Base-by-base conservation (phyloP, 1,140 invertebrate genomes). In the Ceratina australensis region DNA sequence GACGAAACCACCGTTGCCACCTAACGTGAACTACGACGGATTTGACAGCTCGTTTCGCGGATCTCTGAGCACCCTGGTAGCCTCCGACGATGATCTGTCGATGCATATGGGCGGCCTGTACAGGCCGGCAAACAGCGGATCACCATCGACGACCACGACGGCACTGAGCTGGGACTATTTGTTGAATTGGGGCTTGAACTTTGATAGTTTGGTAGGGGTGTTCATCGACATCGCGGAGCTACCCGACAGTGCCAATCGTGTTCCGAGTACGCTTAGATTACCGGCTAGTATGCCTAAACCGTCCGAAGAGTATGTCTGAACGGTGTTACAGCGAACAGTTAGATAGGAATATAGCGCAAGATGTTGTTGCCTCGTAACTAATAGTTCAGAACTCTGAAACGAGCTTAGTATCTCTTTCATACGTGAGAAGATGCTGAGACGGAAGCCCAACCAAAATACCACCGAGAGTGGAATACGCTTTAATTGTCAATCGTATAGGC, bases 191-290 rank as follows among this genome's bases (percentile, higher is more conserved):
- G 97, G 97, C 12, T 97, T 97, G 10, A 98, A 98, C 92, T 98
- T 98, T 90, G 97, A 98, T 90, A 98, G 96, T 89, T 94, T 99
- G 86, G 97, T 98, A 63, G 97, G 97, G 1, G 98, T 99, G 54
- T 99, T 99, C 87, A 98, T 97, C 92, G 98, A 99, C 90, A 99
- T 99, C 86, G 97, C 97, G 18, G 96, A 98, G 92, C 91, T 99
- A 81, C 98, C 98, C 1, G 97, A 98, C 89, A 94, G 94, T 73
- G 94, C 95, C 56, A 95, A 94, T 88, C 91, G 95, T 79, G 94
- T 93, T 22, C 93, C 95, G 86, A 93, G 94, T 84, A 93, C 93
- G 72, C 89, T 95, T 81, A 92, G 95, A 91, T 93, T 95, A 80
- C 94, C 95, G 71, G 93, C 94, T 69, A 94, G 92, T 85, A 95